Conservation (phyloP, 2,113 vertebrate species). For the Ochotona princeps region DNA sequence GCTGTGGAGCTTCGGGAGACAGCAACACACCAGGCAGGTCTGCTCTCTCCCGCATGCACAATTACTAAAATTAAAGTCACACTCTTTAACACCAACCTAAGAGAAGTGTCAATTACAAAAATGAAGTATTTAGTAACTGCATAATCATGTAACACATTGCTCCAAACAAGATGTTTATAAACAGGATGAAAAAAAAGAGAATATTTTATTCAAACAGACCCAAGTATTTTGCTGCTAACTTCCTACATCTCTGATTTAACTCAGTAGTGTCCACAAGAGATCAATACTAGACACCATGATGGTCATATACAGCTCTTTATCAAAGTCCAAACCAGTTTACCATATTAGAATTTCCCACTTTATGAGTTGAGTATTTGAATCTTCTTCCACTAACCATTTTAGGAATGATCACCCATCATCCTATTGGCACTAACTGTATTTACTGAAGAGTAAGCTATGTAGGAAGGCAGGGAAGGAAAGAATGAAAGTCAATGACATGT, state of each 20-base stretch:
- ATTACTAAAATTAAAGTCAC: background rate
- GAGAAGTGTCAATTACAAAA: conserved; percentile 36
- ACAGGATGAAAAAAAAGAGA: conserved; percentile 57
- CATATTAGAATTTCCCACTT: background rate
- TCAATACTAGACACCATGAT: background rate
- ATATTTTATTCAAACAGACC: conserved; percentile 45
- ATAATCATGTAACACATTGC: conserved; percentile 59
- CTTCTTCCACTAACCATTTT: background rate
- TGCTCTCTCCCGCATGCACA: background rate
- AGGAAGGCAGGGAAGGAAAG: background rate
- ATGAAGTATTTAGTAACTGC: conserved; percentile 44
- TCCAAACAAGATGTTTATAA: conserved; percentile 63
- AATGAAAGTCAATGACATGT: background rate
- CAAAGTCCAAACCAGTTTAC: background rate
- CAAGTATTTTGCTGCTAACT: conserved; percentile 13
- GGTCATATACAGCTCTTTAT: background rate
- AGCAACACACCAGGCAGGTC: accelerated
- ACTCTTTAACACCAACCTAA: conserved; percentile 32
- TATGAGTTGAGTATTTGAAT: background rate
- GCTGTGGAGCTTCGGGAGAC: background rate
- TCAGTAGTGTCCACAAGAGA: background rate
- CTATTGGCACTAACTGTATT: background rate
- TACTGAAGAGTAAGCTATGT: background rate
- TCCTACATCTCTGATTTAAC: conserved; percentile 25
- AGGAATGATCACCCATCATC: background rate